Percentiles rank a stretch among this genome's conserved stretches.
Evolutionary conservation across 1,140 invertebrate species (phyloP).

Genomic region (Bombus picipes): DNA sequence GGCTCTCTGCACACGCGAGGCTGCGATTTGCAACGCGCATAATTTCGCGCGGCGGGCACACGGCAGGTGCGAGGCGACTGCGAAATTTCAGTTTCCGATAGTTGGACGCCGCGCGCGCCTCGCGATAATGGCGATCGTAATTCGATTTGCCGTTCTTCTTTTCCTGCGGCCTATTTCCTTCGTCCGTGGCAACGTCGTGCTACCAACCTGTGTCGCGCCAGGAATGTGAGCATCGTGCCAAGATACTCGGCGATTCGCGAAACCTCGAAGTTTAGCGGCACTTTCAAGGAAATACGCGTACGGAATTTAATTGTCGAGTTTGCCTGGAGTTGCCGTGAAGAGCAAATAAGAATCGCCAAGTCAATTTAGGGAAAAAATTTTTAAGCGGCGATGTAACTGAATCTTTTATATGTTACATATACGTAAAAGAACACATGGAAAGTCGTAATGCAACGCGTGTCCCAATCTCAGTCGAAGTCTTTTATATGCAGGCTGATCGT

Average conservation of each 20-base stretch:
- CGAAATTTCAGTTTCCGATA: conserved; percentile 70
- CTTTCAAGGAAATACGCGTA: too few species aligned
- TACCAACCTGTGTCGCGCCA: not conserved
- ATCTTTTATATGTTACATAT: not conserved
- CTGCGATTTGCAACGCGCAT: conserved; percentile 68
- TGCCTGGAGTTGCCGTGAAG: too few species aligned
- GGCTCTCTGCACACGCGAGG: conserved; percentile 56
- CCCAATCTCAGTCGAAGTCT: not conserved
- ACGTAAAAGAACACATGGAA: too few species aligned
- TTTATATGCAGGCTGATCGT: conserved; percentile 36
- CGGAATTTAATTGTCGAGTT: not conserved
- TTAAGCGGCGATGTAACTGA: too few species aligned
- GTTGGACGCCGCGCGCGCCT: conserved; percentile 50
- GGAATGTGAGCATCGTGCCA: not conserved
- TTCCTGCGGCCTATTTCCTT: not conserved
- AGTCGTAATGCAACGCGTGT: too few species aligned
- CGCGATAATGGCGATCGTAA: conserved; percentile 65
- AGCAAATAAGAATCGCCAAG: not conserved
- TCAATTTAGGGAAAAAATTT: not conserved
- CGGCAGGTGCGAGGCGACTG: conserved; percentile 67
- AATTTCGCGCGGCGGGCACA: conserved; percentile 55
- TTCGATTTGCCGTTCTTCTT: conserved; percentile 57
- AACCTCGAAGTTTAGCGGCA: not conserved
- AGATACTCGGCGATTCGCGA: not conserved
- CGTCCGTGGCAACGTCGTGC: conserved; percentile 29